Evolutionary conservation across 2,888 invertebrate species (phyloP).

Genomic region (Hemistola chrysoprasaria): DNA sequence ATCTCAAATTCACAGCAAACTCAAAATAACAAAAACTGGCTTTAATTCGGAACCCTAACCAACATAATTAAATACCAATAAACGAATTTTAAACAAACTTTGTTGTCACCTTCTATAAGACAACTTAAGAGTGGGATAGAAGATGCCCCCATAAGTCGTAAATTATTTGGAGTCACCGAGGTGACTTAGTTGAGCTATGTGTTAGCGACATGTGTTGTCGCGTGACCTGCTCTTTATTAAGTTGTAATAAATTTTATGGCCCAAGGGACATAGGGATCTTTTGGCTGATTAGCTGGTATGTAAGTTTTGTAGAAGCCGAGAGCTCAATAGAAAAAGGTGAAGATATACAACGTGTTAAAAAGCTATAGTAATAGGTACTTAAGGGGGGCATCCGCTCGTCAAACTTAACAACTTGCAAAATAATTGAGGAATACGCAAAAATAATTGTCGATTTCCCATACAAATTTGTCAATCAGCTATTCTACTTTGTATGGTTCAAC

Average conservation of each 20-base stretch:
- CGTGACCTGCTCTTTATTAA: slow-evolving; percentile 73
- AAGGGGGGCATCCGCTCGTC: too few species aligned
- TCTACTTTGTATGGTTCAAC: too few species aligned
- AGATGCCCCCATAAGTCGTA: slow-evolving; percentile 49
- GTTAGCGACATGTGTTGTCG: slow-evolving; percentile 68
- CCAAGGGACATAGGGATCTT: slow-evolving; percentile 56
- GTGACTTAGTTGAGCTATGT: slow-evolving; percentile 56
- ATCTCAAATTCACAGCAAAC: slow-evolving; percentile 2
- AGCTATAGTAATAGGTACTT: too few species aligned
- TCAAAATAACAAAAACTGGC: slow-evolving; percentile 29
- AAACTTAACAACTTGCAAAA: too few species aligned
- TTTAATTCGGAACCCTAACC: slow-evolving; percentile 38
- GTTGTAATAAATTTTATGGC: slow-evolving; percentile 74
- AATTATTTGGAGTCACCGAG: slow-evolving; percentile 63
- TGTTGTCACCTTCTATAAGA: slow-evolving; percentile 32
- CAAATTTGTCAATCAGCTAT: too few species aligned
- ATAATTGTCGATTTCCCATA: too few species aligned
- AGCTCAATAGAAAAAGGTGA: too few species aligned
- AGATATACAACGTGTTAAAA: too few species aligned
- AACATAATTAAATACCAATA: slow-evolving; percentile 73
- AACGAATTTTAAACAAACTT: slow-evolving; percentile 68
- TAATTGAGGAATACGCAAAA: too few species aligned
- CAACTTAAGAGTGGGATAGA: slow-evolving; percentile 31
- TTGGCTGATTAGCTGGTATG: slow-evolving; percentile 23
- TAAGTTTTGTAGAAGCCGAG: background rate